phyloP scores from a whole-genome alignment of 2,797 vertebrate species.

The Enteromius fasciolatus region DNA sequence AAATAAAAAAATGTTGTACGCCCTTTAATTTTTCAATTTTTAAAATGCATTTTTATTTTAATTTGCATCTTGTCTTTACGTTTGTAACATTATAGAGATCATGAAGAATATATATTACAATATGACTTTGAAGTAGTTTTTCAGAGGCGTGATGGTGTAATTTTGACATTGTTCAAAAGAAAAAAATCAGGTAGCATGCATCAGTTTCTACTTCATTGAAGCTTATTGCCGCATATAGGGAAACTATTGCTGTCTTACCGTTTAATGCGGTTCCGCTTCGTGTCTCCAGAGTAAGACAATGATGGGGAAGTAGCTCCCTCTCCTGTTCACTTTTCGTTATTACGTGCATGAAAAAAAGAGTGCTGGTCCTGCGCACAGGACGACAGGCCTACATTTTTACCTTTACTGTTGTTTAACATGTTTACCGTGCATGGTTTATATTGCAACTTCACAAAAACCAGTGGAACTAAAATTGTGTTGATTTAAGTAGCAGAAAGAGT shows the following conservation, averaged over 20 bases:
- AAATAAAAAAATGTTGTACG: background rate
- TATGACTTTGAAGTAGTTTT: background rate
- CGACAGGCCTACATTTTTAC: background rate
- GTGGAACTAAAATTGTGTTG: background rate
- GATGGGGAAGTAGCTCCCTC: slow-evolving; percentile 48
- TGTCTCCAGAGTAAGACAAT: no score
- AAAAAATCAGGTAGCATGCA: background rate
- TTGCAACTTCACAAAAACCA: background rate
- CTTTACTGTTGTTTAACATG: background rate
- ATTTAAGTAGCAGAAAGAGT: background rate
- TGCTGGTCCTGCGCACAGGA: background rate
- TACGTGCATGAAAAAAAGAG: background rate
- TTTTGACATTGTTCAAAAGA: slow-evolving; percentile 2
- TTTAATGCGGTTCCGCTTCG: background rate
- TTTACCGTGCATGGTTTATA: no score
- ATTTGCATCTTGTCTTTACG: background rate
- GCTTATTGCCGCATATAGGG: background rate
- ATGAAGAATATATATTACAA: background rate
- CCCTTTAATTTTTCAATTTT: background rate
- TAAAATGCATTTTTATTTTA: background rate
- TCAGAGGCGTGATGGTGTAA: background rate
- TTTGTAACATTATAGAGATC: background rate
- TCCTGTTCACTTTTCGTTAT: slow-evolving; percentile 10
- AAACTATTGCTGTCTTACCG: background rate
- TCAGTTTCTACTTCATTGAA: background rate